Evolutionary conservation across 2,888 invertebrate genomes (phyloP).

Genomic region (Microchrysa polita): DNA sequence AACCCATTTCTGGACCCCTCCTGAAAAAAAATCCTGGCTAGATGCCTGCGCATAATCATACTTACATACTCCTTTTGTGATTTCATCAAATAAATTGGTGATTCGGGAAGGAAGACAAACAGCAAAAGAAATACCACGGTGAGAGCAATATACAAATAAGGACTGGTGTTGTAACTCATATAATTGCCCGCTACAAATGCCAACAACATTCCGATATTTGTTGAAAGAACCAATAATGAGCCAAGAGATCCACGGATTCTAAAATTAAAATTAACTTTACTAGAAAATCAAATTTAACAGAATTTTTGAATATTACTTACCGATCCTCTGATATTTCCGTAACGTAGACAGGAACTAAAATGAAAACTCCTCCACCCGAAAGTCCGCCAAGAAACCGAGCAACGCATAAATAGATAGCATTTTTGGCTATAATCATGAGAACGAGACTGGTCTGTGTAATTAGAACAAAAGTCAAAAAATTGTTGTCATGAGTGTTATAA

Average conservation of each 20-base stretch:
- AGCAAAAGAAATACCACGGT: conserved; percentile 56
- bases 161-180: conserved; percentile 55
- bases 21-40: no score
- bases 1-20: no score
- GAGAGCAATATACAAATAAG: conserved; percentile 55
- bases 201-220: conserved; percentile 59
- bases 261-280: no score
- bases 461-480: not conserved
- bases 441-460: conserved; percentile 57
- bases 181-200: conserved; percentile 59
- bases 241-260: conserved; percentile 62
- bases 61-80: conserved; percentile 54
- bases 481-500: not conserved
- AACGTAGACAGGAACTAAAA: conserved; percentile 58
- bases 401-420: conserved; percentile 54
- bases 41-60: no score
- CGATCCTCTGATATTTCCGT: conserved; percentile 60
- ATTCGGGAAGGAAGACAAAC: conserved; percentile 60
- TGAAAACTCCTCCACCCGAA: conserved; percentile 58
- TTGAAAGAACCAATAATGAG: conserved; percentile 58
- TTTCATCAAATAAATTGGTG: conserved; percentile 59
- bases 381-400: conserved; percentile 58
- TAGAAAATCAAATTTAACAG: conserved; percentile 15
- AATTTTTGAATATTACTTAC: conserved; percentile 51
- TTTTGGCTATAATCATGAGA: conserved; percentile 56